Evolutionary conservation across 2,888 invertebrate genomes (phyloP), one percentile per base, ranked within the genome.

Genomic region (Amiota minor): DNA sequence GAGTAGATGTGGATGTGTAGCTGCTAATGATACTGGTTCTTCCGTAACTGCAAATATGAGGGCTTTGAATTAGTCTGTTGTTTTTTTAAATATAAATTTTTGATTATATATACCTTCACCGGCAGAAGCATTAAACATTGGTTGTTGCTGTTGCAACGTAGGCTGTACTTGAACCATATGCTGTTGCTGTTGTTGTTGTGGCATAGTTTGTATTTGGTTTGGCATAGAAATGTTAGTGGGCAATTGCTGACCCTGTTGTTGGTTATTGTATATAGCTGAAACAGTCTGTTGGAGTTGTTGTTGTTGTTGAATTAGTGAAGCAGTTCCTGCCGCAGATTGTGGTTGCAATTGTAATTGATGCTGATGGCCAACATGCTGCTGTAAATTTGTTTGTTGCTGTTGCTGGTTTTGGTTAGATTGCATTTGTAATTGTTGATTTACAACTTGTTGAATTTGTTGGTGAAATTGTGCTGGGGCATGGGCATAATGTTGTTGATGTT

Each of bases 21-120:
- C 88, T 16, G 89, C 89, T 68, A 89, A 74, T n/a, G 89, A 89
- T 49, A 89, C 84, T 47, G 89, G 89, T 74, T 89, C 89, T 70
- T 89, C 89, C 9, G 86, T 77, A 68, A 86, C 78, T 86, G 75
- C 2, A 79, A 77, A 71, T 53, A n/a, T 16, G 12, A 0, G 14
- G 12, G 6, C 35, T 35, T 35, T 35, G 35, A 35, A 35, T 2
- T 35, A 6, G 35, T 35, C 35, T 1, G 23, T 56, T 16, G 0
- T 11, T 59, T 59, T 10, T 59, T 18, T 16, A 59, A 18, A 20
- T 9, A 59, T 59, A 3, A 59, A 18, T 20, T 59, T 59, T 59
- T 18, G 6, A n/a, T 9, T 9, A 18, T 9, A 59, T 46, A 20
- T 69, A 86, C 86, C 86, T 80, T 85, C 86, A 61, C 79, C 76